Base-by-base conservation (phyloP, 2,888 invertebrate species). In the Autographa gamma region DNA sequence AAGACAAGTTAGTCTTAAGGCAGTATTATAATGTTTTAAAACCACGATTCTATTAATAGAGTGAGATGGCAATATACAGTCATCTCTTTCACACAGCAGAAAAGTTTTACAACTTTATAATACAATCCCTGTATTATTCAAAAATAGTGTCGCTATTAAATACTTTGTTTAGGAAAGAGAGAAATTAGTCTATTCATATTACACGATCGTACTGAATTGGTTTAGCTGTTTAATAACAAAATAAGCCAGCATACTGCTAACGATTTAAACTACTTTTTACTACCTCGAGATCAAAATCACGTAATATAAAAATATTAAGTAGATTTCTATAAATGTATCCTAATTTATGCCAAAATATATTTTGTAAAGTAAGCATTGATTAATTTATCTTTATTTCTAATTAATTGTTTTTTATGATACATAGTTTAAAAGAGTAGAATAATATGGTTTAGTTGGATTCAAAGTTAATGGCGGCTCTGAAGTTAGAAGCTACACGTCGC, bases 221-320 rank as follows among this genome's bases (percentile, higher is more conserved):
- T 68, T 64, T 56, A 73, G 81, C 69, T 11, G 66, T 69, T 71
- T 61, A 72, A n/a, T n/a, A 18, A 58, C 74, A 62, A 67, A 67
- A 69, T 54, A 54, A 73, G 67, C 62, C 67, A 48, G 71, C 66
- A 69, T 52, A n/a, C 34, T 52, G 60, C 43, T 54, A 34, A 14
- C n/a, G 34, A 54, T 34, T 16, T 65, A 61, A 69, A 64, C 48
- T 72, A 68, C 63, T 59, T 62, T 69, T 58, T 73, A 31, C 63
- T 80, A 77, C 76, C 56, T 74, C 79, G 86, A 86, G 86, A 86
- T 86, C 87, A 85, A 82, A 82, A 81, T 82, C 78, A 80, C 79
- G 77, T 80, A 79, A 77, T 86, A 86, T 74, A 86, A 86, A 86
- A 86, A 86, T 86, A 86, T 83, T 84, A 86, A 85, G 83, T 86